Evolutionary conservation across 2,888 invertebrate genomes (phyloP).

Genomic region (Trachelus stipa): DNA sequence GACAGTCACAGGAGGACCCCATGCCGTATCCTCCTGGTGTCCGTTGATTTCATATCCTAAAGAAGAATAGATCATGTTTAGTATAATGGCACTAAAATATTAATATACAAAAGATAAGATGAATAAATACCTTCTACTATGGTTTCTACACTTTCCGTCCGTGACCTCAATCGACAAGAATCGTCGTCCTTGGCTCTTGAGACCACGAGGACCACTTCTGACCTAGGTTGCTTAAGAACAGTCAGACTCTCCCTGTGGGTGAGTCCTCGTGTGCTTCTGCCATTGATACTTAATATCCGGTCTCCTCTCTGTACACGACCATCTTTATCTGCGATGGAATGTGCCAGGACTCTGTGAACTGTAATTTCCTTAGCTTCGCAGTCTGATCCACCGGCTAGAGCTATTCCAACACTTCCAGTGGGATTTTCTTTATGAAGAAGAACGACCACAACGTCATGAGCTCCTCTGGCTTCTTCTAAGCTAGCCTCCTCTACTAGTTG

Average conservation of each 20-base stretch:
- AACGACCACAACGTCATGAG: conserved; percentile 73
- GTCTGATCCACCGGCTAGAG: conserved; percentile 89
- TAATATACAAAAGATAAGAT: background rate
- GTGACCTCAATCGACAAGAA: conserved; percentile 42
- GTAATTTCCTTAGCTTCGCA: conserved; percentile 94
- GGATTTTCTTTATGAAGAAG: conserved; percentile 76
- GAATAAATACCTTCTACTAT: conserved; percentile 57
- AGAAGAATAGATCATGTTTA: conserved; percentile 1
- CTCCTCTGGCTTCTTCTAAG: conserved; percentile 68
- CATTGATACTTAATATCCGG: conserved; percentile 90
- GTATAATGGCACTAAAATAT: background rate
- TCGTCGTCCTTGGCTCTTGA: conserved; percentile 68
- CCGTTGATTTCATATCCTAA: conserved; percentile 59
- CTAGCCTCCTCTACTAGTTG: conserved; percentile 76
- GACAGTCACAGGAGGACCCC: conserved; percentile 71
- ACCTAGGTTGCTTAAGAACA: conserved; percentile 83
- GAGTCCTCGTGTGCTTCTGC: conserved; percentile 82
- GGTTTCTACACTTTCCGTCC: conserved; percentile 61
- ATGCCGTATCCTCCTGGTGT: conserved; percentile 63
- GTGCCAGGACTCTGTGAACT: conserved; percentile 87
- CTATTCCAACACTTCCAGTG: conserved; percentile 85
- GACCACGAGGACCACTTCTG: conserved; percentile 83
- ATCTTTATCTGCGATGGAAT: conserved; percentile 88
- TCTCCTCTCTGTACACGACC: conserved; percentile 89
- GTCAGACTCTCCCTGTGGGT: conserved; percentile 89